Evolutionary conservation across 2,797 vertebrate species (phyloP).

Genomic region (Spondyliosoma cantharus): DNA sequence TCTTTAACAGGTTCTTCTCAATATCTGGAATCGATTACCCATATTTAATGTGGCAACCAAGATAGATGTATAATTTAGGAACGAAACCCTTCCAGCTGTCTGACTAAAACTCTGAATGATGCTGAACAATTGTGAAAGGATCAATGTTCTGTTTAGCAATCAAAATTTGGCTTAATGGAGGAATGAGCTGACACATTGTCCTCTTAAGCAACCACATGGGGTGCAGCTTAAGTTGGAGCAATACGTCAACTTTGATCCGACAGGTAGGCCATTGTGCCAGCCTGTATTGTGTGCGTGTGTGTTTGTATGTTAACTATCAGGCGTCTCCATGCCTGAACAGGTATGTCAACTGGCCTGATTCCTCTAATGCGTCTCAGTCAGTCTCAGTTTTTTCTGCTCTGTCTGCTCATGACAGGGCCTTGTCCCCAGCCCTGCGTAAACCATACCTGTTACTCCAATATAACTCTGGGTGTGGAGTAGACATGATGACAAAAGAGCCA

Average conservation of each 20-base stretch:
- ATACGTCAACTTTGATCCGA: slow-evolving; percentile 30
- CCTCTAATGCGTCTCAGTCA: slow-evolving; percentile 42
- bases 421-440: slow-evolving; percentile 46
- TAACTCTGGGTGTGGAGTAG: slow-evolving; percentile 69
- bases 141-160: not conserved
- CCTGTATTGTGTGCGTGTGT: slow-evolving; percentile 3
- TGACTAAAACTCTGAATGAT: not conserved
- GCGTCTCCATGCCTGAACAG: slow-evolving; percentile 65
- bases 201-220: not conserved
- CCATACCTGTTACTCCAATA: slow-evolving; percentile 67
- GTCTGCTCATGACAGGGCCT: slow-evolving; percentile 44
- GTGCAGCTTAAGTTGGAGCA: not conserved
- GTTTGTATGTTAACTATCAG: slow-evolving; percentile 36
- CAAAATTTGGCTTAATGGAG: not conserved
- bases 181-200: not conserved
- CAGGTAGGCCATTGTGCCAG: slow-evolving; percentile 29
- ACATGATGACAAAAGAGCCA: slow-evolving; percentile 61
- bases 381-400: slow-evolving; percentile 39
- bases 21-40: not conserved
- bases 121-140: not conserved
- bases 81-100: not conserved
- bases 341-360: slow-evolving; percentile 82
- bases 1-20: not conserved
- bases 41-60: not conserved
- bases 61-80: not conserved